Conservation (phyloP, 2,888 invertebrate genomes). For the Dynastes grantii region DNA sequence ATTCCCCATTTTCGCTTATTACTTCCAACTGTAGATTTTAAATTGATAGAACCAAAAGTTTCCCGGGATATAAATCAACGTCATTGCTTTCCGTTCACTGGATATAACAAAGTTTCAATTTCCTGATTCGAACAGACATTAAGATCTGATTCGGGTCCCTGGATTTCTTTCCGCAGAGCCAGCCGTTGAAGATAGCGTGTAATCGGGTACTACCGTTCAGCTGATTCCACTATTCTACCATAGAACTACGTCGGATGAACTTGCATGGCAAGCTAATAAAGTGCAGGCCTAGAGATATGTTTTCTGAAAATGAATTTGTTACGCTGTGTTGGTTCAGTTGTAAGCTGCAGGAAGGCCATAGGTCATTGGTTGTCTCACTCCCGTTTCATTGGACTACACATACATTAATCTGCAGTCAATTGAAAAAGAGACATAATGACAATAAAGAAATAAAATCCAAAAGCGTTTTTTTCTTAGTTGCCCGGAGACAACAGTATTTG, state of each 20-base stretch:
- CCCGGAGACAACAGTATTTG: no score
- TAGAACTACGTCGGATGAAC: neutral
- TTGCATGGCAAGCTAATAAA: no score
- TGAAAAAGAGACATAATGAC: no score
- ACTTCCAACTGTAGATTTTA: slow-evolving; percentile 57
- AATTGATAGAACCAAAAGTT: slow-evolving; percentile 63
- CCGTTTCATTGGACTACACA: no score
- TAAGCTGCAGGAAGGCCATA: no score
- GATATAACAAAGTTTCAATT: slow-evolving; percentile 64
- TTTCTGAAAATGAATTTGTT: no score
- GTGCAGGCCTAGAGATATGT: no score
- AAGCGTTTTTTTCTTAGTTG: no score
- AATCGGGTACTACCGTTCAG: slow-evolving; percentile 50
- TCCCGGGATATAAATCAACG: slow-evolving; percentile 67
- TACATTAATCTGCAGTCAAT: no score
- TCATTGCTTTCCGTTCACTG: slow-evolving; percentile 55
- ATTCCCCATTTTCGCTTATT: slow-evolving; percentile 54
- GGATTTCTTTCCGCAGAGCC: slow-evolving; percentile 57
- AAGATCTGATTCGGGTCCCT: slow-evolving; percentile 66
- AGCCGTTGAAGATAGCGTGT: slow-evolving; percentile 59
- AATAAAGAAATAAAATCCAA: no score
- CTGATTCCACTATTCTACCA: neutral
- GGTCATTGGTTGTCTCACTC: no score
- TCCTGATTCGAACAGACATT: slow-evolving; percentile 67
- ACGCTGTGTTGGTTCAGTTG: no score